A percentile compares a stretch with the other conserved stretches of the same genome.
Evolutionary conservation across 2,797 vertebrate species (phyloP).

Genomic region (Toxotes lorentzi): DNA sequence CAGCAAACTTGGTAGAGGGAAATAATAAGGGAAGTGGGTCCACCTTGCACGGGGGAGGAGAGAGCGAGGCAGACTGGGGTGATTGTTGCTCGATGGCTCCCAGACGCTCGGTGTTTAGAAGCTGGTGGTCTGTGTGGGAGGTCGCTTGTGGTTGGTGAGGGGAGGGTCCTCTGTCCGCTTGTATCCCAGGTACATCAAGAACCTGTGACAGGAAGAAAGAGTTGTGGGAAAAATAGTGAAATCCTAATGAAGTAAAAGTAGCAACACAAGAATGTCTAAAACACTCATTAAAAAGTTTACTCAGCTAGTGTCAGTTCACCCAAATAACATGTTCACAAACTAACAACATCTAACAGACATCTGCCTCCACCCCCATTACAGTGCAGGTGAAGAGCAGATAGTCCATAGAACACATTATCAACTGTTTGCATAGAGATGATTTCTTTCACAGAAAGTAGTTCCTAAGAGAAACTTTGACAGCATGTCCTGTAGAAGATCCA

Average conservation of each 20-base stretch:
- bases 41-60: conserved; percentile 85
- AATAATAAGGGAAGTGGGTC: neutral
- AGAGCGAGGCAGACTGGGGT: conserved; percentile 57
- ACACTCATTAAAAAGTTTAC: neutral
- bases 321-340: no score
- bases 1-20: neutral
- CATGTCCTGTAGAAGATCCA: neutral
- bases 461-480: neutral
- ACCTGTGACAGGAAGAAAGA: conserved; percentile 43
- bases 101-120: conserved; percentile 33
- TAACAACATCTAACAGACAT: no score
- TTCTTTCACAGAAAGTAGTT: neutral
- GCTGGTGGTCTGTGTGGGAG: conserved; percentile 52
- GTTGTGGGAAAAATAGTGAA: neutral
- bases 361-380: neutral
- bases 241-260: neutral
- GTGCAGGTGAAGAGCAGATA: neutral
- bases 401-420: no score
- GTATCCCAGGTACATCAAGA: conserved; percentile 28
- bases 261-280: neutral
- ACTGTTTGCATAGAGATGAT: neutral
- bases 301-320: neutral
- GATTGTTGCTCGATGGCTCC: conserved; percentile 45
- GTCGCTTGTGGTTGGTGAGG: conserved; percentile 55
- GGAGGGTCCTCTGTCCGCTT: conserved; percentile 50